phyloP scores from a whole-genome alignment of 2,113 vertebrate species.

The Plecturocebus donacophilus region DNA sequence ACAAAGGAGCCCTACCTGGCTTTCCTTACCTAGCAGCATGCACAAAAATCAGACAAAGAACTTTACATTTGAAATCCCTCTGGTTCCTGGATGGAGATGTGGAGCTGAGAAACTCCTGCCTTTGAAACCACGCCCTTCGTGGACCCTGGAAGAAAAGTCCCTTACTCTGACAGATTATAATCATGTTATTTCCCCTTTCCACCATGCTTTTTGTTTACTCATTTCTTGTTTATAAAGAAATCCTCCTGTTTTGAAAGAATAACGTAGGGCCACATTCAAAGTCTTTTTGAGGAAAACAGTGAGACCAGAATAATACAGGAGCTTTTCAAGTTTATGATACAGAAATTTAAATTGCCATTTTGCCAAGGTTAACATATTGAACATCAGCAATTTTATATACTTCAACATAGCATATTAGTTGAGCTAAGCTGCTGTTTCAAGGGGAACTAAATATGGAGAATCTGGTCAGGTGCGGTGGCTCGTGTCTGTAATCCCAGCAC shows the following conservation, averaged over 20 bases:
- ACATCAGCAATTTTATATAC: not conserved
- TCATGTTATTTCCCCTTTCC: not conserved
- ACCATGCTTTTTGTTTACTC: not conserved
- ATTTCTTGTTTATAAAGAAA: not conserved
- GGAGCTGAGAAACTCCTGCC: too few species aligned
- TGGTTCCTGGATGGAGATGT: too few species aligned
- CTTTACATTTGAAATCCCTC: too few species aligned
- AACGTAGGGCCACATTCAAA: not conserved
- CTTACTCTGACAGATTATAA: not conserved
- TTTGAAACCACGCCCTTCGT: too few species aligned
- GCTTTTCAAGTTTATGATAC: not conserved
- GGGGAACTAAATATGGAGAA: not conserved
- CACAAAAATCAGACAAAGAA: too few species aligned
- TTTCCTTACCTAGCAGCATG: too few species aligned
- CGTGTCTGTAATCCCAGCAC: too few species aligned
- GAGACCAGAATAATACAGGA: not conserved
- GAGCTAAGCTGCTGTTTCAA: not conserved
- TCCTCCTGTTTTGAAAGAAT: not conserved
- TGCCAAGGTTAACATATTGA: not conserved
- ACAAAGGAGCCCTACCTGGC: too few species aligned
- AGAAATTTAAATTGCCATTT: not conserved
- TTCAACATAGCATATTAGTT: too few species aligned
- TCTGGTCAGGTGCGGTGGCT: too few species aligned
- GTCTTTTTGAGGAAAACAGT: not conserved
- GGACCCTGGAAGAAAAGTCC: too few species aligned